Base-by-base conservation (phyloP, 2,888 invertebrate species). In the Colostygia pectinataria region DNA sequence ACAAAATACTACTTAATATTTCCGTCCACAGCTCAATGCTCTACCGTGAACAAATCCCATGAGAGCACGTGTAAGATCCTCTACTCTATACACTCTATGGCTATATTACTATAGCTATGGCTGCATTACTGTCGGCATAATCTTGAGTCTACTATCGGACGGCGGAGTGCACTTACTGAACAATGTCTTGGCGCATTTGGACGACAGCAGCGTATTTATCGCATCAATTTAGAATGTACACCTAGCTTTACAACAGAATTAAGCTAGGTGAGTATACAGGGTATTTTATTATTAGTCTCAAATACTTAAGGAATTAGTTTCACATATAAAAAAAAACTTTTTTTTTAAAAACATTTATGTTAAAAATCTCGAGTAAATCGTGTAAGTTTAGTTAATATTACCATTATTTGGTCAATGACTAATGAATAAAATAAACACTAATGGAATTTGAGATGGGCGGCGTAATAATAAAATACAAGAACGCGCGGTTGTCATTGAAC, bases 101-200 rank as follows among this genome's bases (percentile, higher is more conserved):
- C 7, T 40, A n/a, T n/a, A n/a, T 10, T 10, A 15, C 46, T 43
- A 57, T 20, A 28, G n/a, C n/a, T n/a, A n/a, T 23, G 31, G 36
- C 15, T 63, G 61, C 65, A 66, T 67, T 65, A 70, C 63, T 54
- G 53, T 44, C 47, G 49, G 56, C 53, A 65, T 68, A 70, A n/a
- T 74, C 75, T 74, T 65, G 63, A 57, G 58, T 53, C 52, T 32
- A 34, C 38, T 45, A 56, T 61, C 48, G 28, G 69, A 77, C 63
- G 70, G 69, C 68, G 67, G 57, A 77, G 68, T 80, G 79, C 78
- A 80, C 80, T 78, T 71, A 77, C 66, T 42, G 54, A 64, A 69
- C 72, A 66, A 62, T 73, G 68, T 68, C 60, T 33, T 47, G 20
- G 18, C 37, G 41, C 42, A 42, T 43, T 8, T 27, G 27, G 24